Percentiles rank a stretch among this genome's conserved stretches.
Conservation (phyloP, 2,113 vertebrate species). For the Hystrix brachyura region DNA sequence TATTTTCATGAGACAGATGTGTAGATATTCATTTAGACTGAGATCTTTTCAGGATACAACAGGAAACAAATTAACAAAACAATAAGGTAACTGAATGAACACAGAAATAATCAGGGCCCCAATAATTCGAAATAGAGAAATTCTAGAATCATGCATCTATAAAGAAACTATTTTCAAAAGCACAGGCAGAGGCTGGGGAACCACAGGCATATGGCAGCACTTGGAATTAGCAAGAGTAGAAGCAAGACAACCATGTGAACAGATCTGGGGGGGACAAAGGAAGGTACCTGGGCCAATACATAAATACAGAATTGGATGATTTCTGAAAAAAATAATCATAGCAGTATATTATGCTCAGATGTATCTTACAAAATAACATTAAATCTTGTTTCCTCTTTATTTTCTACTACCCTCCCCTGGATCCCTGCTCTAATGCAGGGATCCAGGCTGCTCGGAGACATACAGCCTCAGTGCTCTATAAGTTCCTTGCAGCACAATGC, state of each 20-base stretch:
- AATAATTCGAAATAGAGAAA: background rate
- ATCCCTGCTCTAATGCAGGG: background rate
- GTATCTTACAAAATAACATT: background rate
- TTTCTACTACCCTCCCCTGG: background rate
- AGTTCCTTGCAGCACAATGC: background rate
- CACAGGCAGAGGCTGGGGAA: background rate
- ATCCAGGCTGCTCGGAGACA: background rate
- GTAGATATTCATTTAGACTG: background rate
- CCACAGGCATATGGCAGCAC: rapidly evolving
- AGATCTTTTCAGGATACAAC: background rate
- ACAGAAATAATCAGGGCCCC: background rate
- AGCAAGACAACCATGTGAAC: background rate
- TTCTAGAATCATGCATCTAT: background rate
- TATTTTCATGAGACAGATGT: background rate
- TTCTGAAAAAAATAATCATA: background rate
- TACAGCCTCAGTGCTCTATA: background rate
- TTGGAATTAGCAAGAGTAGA: background rate
- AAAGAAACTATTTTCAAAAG: background rate
- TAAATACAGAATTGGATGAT: background rate
- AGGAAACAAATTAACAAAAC: background rate
- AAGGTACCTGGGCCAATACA: background rate
- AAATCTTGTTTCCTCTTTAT: background rate
- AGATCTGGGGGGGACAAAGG: background rate
- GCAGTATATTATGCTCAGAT: background rate
- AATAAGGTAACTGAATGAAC: background rate